Evolutionary conservation across 2,797 vertebrate species (phyloP), one percentile per base, ranked within the genome.

Genomic region (Nasua narica): DNA sequence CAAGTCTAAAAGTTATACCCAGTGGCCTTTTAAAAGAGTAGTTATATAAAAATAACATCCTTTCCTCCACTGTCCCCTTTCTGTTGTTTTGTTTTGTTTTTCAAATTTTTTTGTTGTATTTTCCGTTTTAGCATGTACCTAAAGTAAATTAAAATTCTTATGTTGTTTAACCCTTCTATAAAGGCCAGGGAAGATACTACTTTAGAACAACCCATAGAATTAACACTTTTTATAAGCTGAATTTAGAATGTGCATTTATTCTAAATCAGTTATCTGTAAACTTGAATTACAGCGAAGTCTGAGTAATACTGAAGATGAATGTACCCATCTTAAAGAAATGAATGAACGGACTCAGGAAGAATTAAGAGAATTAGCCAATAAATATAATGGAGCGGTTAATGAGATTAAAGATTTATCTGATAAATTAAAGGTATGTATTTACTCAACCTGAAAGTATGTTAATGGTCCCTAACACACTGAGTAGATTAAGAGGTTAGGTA

Each of bases 231-330:
- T 96, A 93, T 43, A 95, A 95, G 40, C 72, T 87, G 19, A 87
- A 94, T 76, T 97, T 88, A 86, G 19, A 82, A 76, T 96, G 27
- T 84, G 3, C n/a, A 85, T 95, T 92, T 94, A 95, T 95, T 96
- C 35, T 97, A 90, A 97, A 77, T 95, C 40, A 83, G 9, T 96
- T 89, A 9, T 95, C 78, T 40, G 7, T 96, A 83, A 96, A 94
- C 48, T 97, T 97, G 48, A 94, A 52, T 99, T 98, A 9, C 98
- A 99, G 99, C 98, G 99, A 97, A 99, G 99, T 79, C 99, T 99
- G 97, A 99, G 99, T 97, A 99, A 99, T 98, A 99, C 99, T 0
- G 99, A 99, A 98, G 99, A 99, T 94, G 99, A 99, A 99, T 99
- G 99, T 99, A 99, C 99, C 65, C 99, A 99, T 97, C 99, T 99